Percentiles rank a stretch among this genome's conserved stretches.
Conservation (phyloP, 2,888 invertebrate genomes). For the Cyclophora albipunctata region DNA sequence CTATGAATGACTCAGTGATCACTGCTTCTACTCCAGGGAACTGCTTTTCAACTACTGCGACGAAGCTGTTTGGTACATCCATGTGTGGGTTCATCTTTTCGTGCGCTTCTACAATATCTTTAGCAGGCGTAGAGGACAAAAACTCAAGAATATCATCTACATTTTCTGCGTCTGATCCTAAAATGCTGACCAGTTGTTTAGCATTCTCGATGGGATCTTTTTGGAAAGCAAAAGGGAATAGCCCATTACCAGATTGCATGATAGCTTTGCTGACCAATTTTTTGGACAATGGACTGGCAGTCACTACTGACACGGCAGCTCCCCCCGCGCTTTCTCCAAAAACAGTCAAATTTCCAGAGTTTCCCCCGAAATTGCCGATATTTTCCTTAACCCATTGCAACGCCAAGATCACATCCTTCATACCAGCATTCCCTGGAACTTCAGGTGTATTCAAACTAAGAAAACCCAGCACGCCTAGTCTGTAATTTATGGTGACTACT, state of each 20-base stretch:
- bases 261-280: conserved; percentile 52
- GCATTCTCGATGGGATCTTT: conserved; percentile 51
- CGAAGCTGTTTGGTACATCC: conserved; percentile 24
- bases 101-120: conserved; percentile 48
- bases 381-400: conserved; percentile 60
- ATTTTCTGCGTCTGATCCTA: conserved; percentile 51
- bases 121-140: conserved; percentile 45
- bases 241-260: conserved; percentile 52
- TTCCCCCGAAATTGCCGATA: conserved; percentile 59
- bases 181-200: conserved; percentile 32
- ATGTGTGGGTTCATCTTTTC: conserved; percentile 24
- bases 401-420: conserved; percentile 59
- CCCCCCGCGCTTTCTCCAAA: conserved; percentile 62
- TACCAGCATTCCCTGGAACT: conserved; percentile 62
- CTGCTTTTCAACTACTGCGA: conserved; percentile 53
- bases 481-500: conserved; percentile 74
- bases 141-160: conserved; percentile 55
- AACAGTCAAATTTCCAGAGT: conserved; percentile 54
- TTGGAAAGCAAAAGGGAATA: conserved; percentile 39
- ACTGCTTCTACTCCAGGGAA: conserved; percentile 53
- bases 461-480: conserved; percentile 64
- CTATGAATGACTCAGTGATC: conserved; percentile 48
- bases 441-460: conserved; percentile 59
- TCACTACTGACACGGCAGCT: conserved; percentile 36
- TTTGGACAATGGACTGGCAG: conserved; percentile 54